Evolutionary conservation across 2,113 vertebrate species (phyloP).

Genomic region (Marmota flaviventris): DNA sequence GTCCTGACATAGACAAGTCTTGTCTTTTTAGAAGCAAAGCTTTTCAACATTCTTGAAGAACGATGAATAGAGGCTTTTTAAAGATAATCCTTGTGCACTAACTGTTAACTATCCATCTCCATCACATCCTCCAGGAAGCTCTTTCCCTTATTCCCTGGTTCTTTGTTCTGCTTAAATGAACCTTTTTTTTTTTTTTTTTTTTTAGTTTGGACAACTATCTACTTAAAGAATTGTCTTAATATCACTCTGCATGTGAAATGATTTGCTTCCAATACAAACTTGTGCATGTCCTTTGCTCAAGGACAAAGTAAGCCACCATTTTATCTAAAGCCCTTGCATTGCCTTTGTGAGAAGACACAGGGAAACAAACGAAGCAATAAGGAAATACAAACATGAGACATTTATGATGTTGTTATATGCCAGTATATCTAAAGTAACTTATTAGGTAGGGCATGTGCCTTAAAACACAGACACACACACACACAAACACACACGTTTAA

Average conservation of each 20-base stretch:
- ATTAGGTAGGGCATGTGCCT: too few species aligned
- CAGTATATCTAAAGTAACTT: not conserved
- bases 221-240: not conserved
- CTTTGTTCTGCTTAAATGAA: not conserved
- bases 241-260: not conserved
- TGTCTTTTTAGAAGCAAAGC: not conserved
- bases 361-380: not conserved
- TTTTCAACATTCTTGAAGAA: not conserved
- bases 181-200: not conserved
- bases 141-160: too few species aligned
- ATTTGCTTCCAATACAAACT: not conserved
- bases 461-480: too few species aligned
- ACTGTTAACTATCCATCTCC: not conserved
- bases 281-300: not conserved
- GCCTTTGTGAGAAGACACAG: not conserved
- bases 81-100: not conserved
- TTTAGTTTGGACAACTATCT: not conserved
- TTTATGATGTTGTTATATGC: not conserved
- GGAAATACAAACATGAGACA: too few species aligned
- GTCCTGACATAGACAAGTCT: not conserved
- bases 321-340: not conserved
- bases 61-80: not conserved
- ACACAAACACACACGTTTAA: too few species aligned
- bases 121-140: not conserved
- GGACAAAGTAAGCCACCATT: not conserved